These are phyloP conservation scores for Ophion obscuratus DNA, from an alignment of 2,888 invertebrate genomes.

Conservation along the genomic window DNA sequence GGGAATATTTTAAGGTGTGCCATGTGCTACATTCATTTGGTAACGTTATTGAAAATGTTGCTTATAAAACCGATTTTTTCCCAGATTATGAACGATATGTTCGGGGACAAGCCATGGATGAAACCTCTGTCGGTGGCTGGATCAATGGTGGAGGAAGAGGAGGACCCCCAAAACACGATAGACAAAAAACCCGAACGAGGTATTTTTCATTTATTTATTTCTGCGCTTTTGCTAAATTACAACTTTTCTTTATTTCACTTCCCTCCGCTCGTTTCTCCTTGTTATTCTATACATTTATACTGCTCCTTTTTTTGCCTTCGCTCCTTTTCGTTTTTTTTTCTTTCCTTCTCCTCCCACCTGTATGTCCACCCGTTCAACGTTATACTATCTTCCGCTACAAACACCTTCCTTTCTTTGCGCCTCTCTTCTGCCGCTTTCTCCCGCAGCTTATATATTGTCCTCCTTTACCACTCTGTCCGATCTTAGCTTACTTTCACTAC, in stretches of 20 bases:
- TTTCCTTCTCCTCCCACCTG: not conserved
- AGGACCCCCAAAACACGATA: not conserved
- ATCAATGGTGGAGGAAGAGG: constrained; percentile 11
- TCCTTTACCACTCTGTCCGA: not conserved
- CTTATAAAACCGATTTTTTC: constrained; percentile 16
- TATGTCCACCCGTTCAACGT: not conserved
- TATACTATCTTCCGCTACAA: not conserved
- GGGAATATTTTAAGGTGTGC: constrained; percentile 1
- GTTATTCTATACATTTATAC: not conserved
- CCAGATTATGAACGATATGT: constrained; percentile 28
- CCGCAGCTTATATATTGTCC: not conserved
- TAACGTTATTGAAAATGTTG: not conserved
- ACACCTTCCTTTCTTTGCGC: not conserved
- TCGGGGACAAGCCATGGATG: constrained; percentile 30
- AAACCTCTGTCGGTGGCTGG: constrained; percentile 28
- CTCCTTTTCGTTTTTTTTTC: not conserved
- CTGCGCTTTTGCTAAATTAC: too few relatives aligned
- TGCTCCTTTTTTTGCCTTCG: not conserved
- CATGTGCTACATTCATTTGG: not conserved
- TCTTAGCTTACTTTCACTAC: not conserved
- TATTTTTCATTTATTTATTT: not conserved
- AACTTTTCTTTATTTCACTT: not conserved
- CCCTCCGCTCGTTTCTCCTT: not conserved
- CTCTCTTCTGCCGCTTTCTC: not conserved
- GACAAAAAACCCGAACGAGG: not conserved